Conservation (phyloP, 2,888 invertebrate species). For the Drosophila meridionalis region DNA sequence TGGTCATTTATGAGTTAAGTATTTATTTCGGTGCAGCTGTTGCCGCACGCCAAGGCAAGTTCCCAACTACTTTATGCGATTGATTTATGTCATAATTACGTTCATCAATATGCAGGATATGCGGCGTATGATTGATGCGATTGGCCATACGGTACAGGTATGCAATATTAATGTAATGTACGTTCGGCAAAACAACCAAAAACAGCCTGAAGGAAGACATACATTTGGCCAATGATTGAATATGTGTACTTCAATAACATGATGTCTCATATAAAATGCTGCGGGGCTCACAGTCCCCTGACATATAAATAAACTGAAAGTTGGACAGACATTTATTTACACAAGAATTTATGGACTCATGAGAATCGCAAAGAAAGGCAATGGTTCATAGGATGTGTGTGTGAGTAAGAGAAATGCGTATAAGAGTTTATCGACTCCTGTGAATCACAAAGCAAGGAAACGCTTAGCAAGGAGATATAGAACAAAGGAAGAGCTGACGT, state of each 20-base stretch:
- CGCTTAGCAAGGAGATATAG: too few relatives aligned
- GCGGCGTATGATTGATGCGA: constrained; percentile 62
- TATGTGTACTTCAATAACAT: neutral
- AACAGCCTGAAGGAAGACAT: constrained; percentile 19
- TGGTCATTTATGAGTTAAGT: constrained; percentile 47
- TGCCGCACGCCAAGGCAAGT: constrained; percentile 14
- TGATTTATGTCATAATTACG: constrained; percentile 61
- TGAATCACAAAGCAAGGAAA: neutral
- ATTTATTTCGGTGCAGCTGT: constrained; percentile 47
- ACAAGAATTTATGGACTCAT: neutral
- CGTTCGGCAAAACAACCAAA: constrained; percentile 15
- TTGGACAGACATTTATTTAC: neutral
- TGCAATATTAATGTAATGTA: constrained; percentile 44
- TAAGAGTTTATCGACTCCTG: neutral
- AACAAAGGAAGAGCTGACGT: neutral
- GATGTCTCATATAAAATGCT: neutral
- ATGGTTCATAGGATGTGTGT: neutral
- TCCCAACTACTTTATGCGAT: constrained; percentile 25
- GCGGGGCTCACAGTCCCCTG: neutral
- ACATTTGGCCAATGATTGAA: constrained; percentile 5
- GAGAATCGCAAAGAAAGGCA: neutral
- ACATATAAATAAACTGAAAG: neutral
- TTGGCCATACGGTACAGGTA: constrained; percentile 42
- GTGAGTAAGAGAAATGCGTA: neutral
- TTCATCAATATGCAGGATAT: constrained; percentile 69